Evolutionary conservation across 1,140 invertebrate genomes (phyloP), one percentile per base, ranked within the genome.

Genomic region (Globodera ellingtonae): DNA sequence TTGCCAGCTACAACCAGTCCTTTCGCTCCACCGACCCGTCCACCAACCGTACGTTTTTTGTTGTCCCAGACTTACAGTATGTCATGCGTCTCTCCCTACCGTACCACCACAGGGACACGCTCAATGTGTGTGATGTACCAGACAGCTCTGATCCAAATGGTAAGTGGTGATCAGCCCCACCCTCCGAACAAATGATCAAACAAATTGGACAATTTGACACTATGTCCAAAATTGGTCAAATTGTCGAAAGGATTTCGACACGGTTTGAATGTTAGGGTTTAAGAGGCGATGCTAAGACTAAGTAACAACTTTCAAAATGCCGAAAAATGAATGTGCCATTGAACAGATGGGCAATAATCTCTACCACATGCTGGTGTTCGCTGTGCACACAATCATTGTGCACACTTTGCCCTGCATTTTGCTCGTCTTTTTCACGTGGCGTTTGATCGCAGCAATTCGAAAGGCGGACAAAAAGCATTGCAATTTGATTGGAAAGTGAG

Each of bases 341-440:
- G 35, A 69, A 13, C 79, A 77, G 44, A 80, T 88, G 13, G 87
- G 87, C 18, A 86, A 80, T 50, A 81, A 88, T 65, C 74, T 88
- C 44, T 88, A 88, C 70, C 88, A 88, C 75, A 84, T 87, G 47
- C 66, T 79, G 18, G 44, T 88, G 24, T 88, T 85, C 72, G 87
- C 82, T 0, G 72, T 86, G 5, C 87, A 88, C 75, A 87, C 87
- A 9, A 72, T 89, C 5, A 52, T 89, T 10, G 83, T 83, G 47
- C 87, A 88, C 81, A 84, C 87, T 50, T 79, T 88, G 8, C 87
- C 87, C 6, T 89, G 86, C 69, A 83, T 88, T 70, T 77, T 88
- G 18, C 80, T 88, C 9, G 87, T 88, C 5, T 83, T 82, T 67
- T 88, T 88, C 79, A 88, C 87, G 0, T 88, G 88, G 86, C 86